Percentiles rank a stretch among this genome's conserved stretches.
These are phyloP conservation scores for Liposcelis brunnea DNA, from an alignment of 2,888 invertebrate genomes.

Conservation along the genomic window DNA sequence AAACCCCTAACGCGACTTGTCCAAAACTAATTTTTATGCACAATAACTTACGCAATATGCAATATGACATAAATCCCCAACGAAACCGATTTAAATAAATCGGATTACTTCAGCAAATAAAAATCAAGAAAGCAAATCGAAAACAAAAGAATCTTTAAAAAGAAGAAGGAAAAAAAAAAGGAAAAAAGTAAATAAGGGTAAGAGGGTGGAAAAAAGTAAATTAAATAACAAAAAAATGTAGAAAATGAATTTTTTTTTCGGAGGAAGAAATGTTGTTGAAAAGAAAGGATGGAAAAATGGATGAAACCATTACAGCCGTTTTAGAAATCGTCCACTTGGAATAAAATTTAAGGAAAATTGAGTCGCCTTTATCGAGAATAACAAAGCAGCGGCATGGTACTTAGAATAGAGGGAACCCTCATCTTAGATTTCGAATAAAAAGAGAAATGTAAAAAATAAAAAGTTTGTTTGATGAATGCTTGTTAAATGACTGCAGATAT, in stretches of 20 bases:
- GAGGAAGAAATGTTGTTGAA: slow-evolving; percentile 9
- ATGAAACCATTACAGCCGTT: slow-evolving; percentile 9
- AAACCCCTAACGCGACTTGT: no score
- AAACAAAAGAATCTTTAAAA: no score
- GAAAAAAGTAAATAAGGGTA: slow-evolving; percentile 4
- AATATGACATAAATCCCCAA: no score
- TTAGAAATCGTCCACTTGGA: slow-evolving; percentile 9
- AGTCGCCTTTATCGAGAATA: background rate
- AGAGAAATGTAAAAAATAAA: background rate
- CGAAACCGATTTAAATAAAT: no score
- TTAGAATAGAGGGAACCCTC: background rate
- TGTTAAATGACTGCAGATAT: background rate
- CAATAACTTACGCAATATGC: no score
- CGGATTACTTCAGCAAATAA: no score
- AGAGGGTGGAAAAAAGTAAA: slow-evolving; percentile 8
- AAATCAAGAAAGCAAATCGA: no score
- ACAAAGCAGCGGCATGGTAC: background rate
- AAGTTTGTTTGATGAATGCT: background rate
- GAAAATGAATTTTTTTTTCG: slow-evolving; percentile 8
- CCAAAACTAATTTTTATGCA: no score
- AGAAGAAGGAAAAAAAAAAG: background rate
- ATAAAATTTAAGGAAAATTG: slow-evolving; percentile 8
- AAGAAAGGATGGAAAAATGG: slow-evolving; percentile 5
- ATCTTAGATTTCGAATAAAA: background rate
- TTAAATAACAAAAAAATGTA: slow-evolving; percentile 9